Evolutionary conservation across 1,140 invertebrate genomes (phyloP).

Genomic region (Bicyclus anynana): DNA sequence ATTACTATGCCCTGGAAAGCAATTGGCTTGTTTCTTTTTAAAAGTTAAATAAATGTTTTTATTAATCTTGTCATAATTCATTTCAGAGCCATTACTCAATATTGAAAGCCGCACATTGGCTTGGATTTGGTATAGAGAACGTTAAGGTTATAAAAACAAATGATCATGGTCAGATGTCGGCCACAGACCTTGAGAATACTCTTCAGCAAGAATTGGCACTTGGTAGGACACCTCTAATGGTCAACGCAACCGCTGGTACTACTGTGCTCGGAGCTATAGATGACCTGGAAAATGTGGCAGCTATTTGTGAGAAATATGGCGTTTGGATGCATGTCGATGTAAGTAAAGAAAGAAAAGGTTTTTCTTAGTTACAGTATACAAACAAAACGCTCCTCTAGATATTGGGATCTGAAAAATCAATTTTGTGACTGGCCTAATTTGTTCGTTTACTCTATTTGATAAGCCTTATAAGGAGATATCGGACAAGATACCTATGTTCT

Average conservation of each 20-base stretch:
- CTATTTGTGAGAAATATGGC: conserved; percentile 79
- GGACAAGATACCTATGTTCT: too few species aligned
- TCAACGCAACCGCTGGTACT: conserved; percentile 86
- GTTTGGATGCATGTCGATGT: conserved; percentile 94
- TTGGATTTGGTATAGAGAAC: conserved; percentile 89
- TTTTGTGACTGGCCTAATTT: too few species aligned
- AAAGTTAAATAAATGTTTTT: neutral
- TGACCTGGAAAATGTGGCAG: conserved; percentile 85
- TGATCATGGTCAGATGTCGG: conserved; percentile 81
- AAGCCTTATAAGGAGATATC: too few species aligned
- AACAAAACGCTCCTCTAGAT: neutral
- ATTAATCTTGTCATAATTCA: conserved; percentile 40
- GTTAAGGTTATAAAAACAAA: conserved; percentile 84
- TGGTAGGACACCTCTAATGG: conserved; percentile 81
- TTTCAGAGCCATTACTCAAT: conserved; percentile 92
- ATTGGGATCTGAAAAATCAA: too few species aligned
- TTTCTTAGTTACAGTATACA: neutral
- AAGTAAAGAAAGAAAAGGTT: conserved; percentile 38
- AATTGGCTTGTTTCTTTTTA: too few species aligned
- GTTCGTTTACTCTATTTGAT: too few species aligned
- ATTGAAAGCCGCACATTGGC: conserved; percentile 86
- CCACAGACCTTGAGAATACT: conserved; percentile 76
- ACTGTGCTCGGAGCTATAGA: conserved; percentile 92
- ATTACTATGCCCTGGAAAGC: neutral
- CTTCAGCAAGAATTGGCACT: conserved; percentile 70